These are phyloP conservation scores for Zaprionus gabonicus DNA, from an alignment of 1,140 invertebrate genomes.

Conservation along the genomic window DNA sequence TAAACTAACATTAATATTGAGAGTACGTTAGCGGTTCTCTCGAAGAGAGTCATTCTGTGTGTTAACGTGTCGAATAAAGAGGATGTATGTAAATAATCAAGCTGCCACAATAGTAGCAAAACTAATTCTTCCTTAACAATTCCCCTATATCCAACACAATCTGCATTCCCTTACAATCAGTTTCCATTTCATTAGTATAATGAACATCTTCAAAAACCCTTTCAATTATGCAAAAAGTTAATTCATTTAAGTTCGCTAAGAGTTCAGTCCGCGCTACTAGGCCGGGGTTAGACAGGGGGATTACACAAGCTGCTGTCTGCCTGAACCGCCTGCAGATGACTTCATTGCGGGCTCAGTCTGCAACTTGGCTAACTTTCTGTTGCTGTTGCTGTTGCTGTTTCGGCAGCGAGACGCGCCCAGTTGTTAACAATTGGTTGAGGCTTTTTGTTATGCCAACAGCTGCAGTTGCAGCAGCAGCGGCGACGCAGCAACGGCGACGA, in stretches of 20 bases:
- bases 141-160: no score
- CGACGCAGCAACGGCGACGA: background rate
- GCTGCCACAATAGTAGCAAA: no score
- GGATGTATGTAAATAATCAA: no score
- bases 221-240: background rate
- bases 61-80: no score
- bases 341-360: slow-evolving; percentile 35
- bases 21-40: no score
- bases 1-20: no score
- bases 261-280: background rate
- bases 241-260: background rate
- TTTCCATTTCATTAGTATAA: background rate
- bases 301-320: background rate
- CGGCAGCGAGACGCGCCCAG: slow-evolving; percentile 51
- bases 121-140: no score
- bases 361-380: slow-evolving; percentile 37
- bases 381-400: slow-evolving; percentile 49
- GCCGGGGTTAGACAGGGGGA: background rate
- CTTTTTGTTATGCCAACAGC: slow-evolving; percentile 77
- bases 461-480: slow-evolving; percentile 49
- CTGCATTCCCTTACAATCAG: no score
- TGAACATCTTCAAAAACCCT: background rate
- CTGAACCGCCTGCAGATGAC: slow-evolving; percentile 15
- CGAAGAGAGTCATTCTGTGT: no score
- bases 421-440: slow-evolving; percentile 71